Base-by-base conservation (phyloP, 2,888 invertebrate species). In the Pelosia muscerda region DNA sequence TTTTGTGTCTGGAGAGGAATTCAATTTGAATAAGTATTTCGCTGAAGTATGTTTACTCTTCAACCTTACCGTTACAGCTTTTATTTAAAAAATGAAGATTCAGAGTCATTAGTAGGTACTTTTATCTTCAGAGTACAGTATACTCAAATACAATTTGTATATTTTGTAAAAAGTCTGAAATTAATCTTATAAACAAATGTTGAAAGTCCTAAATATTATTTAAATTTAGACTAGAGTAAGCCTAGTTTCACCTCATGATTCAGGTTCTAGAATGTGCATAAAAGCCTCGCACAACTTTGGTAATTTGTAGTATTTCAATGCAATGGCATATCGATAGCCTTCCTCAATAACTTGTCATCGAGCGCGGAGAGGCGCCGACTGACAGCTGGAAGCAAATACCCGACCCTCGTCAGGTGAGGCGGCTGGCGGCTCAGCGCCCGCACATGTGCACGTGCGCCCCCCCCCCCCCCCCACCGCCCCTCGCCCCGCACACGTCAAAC, bases 1-100 rank as follows among this genome's bases (percentile, higher is more conserved):
- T 58, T 55, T 59, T 59, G 15, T 38, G 23, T 25, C 59, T 23
- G 19, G 23, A 9, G 38, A 38, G 25, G 19, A 59, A 59, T 59
- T 59, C 38, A 38, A 59, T 59, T 59, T 38, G 25, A 38, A 34
- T 59, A 38, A 59, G 59, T 59, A 59, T 59, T 38, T 25, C 38
- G 59, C 38, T 38, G 13, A 59, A 59, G 59, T 59, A 59, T 28
- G 38, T 38, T 59, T 59, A 25, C 38, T 38, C 23, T 38, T 23
- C 25, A 19, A 25, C 15, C 38, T 59, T 19, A 23, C 59, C 34
- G 23, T 59, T 59, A 15, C 23, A 34, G 23, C 38, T 59, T 25
- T 23, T 59, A 5, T 15, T 38, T 34, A 15, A 59, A 15, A 23
- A 59, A 25, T 23, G 23, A 38, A 59, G 10, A 34, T 22, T 8